Evolutionary conservation across 2,797 vertebrate species (phyloP), one percentile per base, ranked within the genome.

Genomic region (Bradypodion ventrale): DNA sequence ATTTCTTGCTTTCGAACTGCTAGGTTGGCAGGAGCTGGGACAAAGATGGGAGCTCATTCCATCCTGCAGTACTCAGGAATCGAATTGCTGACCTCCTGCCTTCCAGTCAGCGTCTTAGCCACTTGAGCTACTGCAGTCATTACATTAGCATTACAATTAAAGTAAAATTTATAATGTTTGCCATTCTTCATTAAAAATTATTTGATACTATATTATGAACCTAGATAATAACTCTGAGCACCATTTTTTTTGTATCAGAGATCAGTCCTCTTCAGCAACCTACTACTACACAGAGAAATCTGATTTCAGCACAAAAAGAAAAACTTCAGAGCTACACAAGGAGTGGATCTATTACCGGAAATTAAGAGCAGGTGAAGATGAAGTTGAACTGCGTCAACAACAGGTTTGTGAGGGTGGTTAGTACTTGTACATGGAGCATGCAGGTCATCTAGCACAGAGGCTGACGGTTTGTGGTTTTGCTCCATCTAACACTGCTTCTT

Each of bases 241-340:
- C 35, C 4, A 88, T 88, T 29, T 88, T 6, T 82, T 82, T 4
- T 52, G 0, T 94, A 85, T 25, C 82, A 99, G 98, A 93, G 98
- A 99, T 82, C 93, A 96, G 93, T 99, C 98, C 0, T 96, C 97
- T 44, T 97, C 98, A 23, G 98, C 98, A 1, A 99, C 98, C 0
- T 99, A 96, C 92, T 97, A 96, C 81, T 97, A 95, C 75, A 94
- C 92, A 75, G 95, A 97, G 84, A 96, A 92, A 85, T 79, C 88
- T 0, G 70, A 93, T 70, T 85, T 87, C 10, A 95, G 96, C 72
- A 88, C 78, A 63, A 86, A 89, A 7, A 90, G 90, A 7, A 87
- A 91, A 42, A 75, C 56, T 0, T 46, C 88, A 0, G 79, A 81
- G 87, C 10, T 97, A 77, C 93, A 96, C 23, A 95, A 92, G 84